Conservation (phyloP, 2,888 invertebrate species). For the Odontocolon sp. region DNA sequence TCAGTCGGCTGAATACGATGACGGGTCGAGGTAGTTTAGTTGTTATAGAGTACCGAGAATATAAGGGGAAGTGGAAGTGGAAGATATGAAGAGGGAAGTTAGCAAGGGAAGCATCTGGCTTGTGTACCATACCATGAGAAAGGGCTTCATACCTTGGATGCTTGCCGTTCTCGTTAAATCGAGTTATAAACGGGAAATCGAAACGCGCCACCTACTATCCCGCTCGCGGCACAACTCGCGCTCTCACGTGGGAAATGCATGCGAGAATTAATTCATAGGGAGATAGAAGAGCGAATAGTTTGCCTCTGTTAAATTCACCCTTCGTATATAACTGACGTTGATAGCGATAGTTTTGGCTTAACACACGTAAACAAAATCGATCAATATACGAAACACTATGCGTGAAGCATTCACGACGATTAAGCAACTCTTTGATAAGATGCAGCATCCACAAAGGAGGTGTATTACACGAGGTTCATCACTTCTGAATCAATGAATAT, state of each 20-base stretch:
- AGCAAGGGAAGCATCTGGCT: not conserved
- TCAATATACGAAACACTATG: constrained; percentile 32
- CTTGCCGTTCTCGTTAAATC: constrained; percentile 50
- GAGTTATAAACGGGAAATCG: constrained; percentile 54
- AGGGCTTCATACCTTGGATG: constrained; percentile 24
- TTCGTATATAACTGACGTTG: constrained; percentile 10
- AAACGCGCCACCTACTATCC: constrained; percentile 27
- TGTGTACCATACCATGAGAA: not conserved
- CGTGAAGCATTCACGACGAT: not conserved
- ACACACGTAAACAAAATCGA: not conserved
- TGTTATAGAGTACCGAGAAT: not conserved
- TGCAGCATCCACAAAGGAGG: no score
- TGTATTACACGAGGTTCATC: not conserved
- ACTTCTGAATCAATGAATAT: not conserved
- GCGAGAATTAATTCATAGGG: constrained; percentile 24
- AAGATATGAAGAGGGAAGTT: not conserved
- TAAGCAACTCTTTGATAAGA: not conserved
- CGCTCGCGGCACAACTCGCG: not conserved
- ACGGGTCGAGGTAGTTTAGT: not conserved
- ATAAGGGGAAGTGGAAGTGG: not conserved
- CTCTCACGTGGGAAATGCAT: constrained; percentile 16
- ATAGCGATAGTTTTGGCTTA: constrained; percentile 3
- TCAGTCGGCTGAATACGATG: not conserved
- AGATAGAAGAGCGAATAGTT: constrained; percentile 21
- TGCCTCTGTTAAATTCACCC: constrained; percentile 6